Percentiles rank a stretch among this genome's conserved stretches.
Evolutionary conservation across 1,140 invertebrate species (phyloP).

Genomic region (Asbolus verrucosus): DNA sequence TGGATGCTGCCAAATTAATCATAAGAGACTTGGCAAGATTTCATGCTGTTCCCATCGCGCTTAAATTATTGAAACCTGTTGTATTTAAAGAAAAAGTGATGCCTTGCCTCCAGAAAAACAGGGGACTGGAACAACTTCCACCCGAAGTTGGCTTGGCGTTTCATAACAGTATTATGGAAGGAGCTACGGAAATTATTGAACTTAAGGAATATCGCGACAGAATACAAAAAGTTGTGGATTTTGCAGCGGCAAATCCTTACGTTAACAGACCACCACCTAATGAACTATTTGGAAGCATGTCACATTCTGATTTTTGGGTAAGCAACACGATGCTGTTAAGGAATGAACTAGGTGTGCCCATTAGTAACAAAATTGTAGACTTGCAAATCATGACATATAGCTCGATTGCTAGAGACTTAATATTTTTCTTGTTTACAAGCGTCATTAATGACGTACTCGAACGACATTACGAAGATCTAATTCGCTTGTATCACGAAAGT

Average conservation of each 20-base stretch:
- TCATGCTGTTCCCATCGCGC: conserved; percentile 71
- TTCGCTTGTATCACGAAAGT: conserved; percentile 68
- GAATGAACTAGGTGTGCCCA: conserved; percentile 58
- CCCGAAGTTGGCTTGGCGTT: conserved; percentile 57
- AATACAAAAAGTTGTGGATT: conserved; percentile 48
- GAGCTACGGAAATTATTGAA: conserved; percentile 58
- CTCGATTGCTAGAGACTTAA: conserved; percentile 69
- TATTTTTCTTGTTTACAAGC: conserved; percentile 72
- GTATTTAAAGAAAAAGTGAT: conserved; percentile 66
- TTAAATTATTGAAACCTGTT: conserved; percentile 67
- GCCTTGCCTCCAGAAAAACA: conserved; percentile 61
- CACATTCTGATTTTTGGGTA: conserved; percentile 74
- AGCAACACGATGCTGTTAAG: conserved; percentile 71
- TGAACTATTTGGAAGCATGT: conserved; percentile 68
- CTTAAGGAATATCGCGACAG: conserved; percentile 53
- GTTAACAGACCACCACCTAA: conserved; percentile 54
- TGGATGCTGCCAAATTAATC: conserved; percentile 66
- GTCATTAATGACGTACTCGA: conserved; percentile 64
- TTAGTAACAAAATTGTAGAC: conserved; percentile 72
- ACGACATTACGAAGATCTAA: conserved; percentile 66
- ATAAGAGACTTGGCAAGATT: conserved; percentile 69
- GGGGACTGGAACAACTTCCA: conserved; percentile 58
- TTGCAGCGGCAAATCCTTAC: conserved; percentile 50
- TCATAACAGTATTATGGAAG: conserved; percentile 58
- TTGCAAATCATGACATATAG: conserved; percentile 71